phyloP scores from a whole-genome alignment of 2,797 vertebrate species.

The Buphagus erythrorhynchus region DNA sequence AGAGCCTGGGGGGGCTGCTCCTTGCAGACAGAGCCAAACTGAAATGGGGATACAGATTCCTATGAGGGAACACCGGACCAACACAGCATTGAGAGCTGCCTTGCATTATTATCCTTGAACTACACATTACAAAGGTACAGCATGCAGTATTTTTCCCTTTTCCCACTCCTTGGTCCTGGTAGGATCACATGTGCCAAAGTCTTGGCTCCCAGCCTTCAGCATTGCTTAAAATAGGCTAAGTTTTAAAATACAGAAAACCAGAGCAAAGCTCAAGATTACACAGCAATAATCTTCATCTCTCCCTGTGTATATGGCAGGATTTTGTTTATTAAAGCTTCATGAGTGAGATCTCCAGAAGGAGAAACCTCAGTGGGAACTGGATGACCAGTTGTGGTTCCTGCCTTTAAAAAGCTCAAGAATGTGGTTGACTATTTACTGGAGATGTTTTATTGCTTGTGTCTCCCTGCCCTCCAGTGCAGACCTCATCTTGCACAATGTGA shows the following conservation, averaged over 20 bases:
- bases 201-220: not conserved
- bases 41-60: not conserved
- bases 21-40: not conserved
- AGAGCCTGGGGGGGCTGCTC: not conserved
- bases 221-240: not conserved
- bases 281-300: not conserved
- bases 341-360: not conserved
- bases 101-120: not conserved
- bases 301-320: not conserved
- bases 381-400: not conserved
- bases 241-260: not conserved
- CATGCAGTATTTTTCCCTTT: not conserved
- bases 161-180: not conserved
- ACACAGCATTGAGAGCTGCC: not conserved
- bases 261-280: not conserved
- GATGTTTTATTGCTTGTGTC: not conserved
- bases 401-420: not conserved
- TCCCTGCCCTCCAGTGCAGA: not conserved
- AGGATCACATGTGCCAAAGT: not conserved
- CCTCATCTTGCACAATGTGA: not conserved
- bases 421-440: not conserved
- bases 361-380: not conserved
- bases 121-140: not conserved
- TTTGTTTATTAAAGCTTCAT: not conserved
- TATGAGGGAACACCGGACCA: not conserved